These are phyloP conservation scores for Scaptomyza hsui DNA, from an alignment of 1,140 invertebrate genomes.

Conservation along the genomic window DNA sequence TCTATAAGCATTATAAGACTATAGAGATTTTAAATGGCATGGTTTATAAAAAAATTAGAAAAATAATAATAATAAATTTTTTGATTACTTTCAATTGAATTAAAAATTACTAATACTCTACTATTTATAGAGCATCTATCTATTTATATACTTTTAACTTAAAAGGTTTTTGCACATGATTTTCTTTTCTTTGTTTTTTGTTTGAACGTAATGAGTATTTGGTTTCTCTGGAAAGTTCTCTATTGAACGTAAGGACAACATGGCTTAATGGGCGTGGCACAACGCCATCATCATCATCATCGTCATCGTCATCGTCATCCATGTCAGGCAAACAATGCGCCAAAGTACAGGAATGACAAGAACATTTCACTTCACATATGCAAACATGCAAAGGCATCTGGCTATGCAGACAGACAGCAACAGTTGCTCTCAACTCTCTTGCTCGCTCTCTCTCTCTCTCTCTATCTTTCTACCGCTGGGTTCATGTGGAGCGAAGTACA, in stretches of 20 bases:
- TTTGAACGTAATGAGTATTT: slow-evolving; percentile 60
- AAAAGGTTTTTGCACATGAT: not conserved
- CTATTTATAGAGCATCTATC: slow-evolving; percentile 2
- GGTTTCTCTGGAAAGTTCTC: too few species aligned
- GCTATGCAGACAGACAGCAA: not conserved
- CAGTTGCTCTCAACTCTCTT: not conserved
- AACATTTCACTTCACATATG: slow-evolving; percentile 44
- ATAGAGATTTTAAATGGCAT: too few species aligned
- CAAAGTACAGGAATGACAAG: slow-evolving; percentile 48
- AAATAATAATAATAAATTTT: not conserved
- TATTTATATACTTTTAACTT: not conserved
- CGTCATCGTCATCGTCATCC: slow-evolving; percentile 15
- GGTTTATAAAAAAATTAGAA: not conserved
- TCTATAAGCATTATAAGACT: not conserved
- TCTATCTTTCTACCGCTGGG: slow-evolving; percentile 12
- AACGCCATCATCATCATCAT: slow-evolving; percentile 8
- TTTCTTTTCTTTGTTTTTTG: slow-evolving; percentile 12
- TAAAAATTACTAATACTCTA: not conserved
- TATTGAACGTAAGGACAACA: slow-evolving; percentile 8
- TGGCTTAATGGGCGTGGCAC: slow-evolving; percentile 11
- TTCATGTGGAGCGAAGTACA: slow-evolving; percentile 26
- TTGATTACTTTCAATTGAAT: too few species aligned
- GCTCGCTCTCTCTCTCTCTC: not conserved
- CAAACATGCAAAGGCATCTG: slow-evolving; percentile 35
- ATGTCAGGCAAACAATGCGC: slow-evolving; percentile 26